A percentile compares a stretch with the other conserved stretches of the same genome.
Evolutionary conservation across 2,113 vertebrate species (phyloP).

Genomic region (Nothocercus julius): DNA sequence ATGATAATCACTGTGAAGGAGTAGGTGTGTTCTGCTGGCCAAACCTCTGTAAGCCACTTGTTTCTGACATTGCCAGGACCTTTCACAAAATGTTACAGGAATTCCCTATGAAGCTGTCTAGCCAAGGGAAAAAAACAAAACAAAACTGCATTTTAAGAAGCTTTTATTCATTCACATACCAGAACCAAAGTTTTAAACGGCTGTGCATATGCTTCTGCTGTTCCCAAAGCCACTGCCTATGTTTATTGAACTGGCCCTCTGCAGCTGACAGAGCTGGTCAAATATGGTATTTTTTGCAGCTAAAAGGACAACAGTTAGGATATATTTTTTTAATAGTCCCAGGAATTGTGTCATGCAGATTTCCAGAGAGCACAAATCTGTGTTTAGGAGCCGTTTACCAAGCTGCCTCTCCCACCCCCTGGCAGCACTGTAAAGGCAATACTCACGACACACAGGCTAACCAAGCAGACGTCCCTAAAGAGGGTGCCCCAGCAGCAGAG

Average conservation of each 20-base stretch:
- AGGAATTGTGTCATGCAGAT: not conserved
- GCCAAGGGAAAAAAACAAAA: not conserved
- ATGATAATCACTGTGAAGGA: not conserved
- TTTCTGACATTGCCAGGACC: not conserved
- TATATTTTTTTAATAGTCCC: not conserved
- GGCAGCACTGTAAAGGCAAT: not conserved
- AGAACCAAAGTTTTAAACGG: not conserved
- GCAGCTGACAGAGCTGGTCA: not conserved
- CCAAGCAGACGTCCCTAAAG: not conserved
- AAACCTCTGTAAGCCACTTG: not conserved
- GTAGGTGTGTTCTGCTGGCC: not conserved
- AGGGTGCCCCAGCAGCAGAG: not conserved
- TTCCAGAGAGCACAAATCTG: accelerated
- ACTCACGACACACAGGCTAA: not conserved
- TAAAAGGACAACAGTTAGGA: not conserved
- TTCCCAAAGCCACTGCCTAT: not conserved
- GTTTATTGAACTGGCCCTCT: not conserved
- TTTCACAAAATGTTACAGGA: not conserved
- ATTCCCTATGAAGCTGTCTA: not conserved
- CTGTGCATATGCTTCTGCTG: not conserved
- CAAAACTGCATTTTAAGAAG: not conserved
- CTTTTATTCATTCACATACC: not conserved
- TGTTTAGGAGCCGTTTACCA: not conserved
- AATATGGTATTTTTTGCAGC: not conserved
- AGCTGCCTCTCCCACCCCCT: not conserved